These are phyloP conservation scores for Microtus ochrogaster DNA, from an alignment of 2,113 vertebrate genomes.

Conservation along the genomic window DNA sequence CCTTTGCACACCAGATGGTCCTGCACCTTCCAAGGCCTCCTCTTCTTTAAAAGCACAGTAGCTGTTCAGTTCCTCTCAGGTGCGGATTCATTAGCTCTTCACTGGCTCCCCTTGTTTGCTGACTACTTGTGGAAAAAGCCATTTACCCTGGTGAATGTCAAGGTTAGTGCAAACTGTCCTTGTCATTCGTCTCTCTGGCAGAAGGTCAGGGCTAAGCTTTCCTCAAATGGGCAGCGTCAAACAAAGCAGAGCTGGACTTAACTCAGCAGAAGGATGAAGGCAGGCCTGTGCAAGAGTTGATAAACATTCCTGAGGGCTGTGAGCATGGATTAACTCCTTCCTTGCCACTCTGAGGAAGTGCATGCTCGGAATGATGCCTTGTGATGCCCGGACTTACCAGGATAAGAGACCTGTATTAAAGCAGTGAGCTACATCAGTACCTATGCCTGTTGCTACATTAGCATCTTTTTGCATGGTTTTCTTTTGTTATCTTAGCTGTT, in stretches of 20 bases:
- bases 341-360: slow-evolving; percentile 48
- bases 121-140: slow-evolving; percentile 94
- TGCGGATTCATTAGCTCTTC: slow-evolving; percentile 92
- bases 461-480: neutral
- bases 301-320: slow-evolving; percentile 88
- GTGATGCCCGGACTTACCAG: fast-evolving
- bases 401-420: neutral
- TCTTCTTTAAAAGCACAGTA: slow-evolving; percentile 88
- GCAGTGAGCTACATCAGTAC: neutral
- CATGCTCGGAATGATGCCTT: slow-evolving; percentile 3
- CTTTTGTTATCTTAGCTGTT: neutral
- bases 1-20: slow-evolving; percentile 67
- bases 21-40: slow-evolving; percentile 68
- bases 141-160: slow-evolving; percentile 98
- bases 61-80: slow-evolving; percentile 89
- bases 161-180: slow-evolving; percentile 93
- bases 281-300: slow-evolving; percentile 85
- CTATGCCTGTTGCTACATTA: neutral
- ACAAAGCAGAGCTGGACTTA: slow-evolving; percentile 91
- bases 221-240: slow-evolving; percentile 92
- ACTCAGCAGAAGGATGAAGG: slow-evolving; percentile 89
- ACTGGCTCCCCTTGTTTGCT: slow-evolving; percentile 91
- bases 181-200: slow-evolving; percentile 95
- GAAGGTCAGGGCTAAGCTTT: slow-evolving; percentile 95
- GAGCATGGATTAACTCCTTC: slow-evolving; percentile 86